These are phyloP conservation scores for Haliclystus octoradiatus DNA, from an alignment of 30 jellyfish, hydroid and myxozoan genomes.

Conservation along the genomic window DNA sequence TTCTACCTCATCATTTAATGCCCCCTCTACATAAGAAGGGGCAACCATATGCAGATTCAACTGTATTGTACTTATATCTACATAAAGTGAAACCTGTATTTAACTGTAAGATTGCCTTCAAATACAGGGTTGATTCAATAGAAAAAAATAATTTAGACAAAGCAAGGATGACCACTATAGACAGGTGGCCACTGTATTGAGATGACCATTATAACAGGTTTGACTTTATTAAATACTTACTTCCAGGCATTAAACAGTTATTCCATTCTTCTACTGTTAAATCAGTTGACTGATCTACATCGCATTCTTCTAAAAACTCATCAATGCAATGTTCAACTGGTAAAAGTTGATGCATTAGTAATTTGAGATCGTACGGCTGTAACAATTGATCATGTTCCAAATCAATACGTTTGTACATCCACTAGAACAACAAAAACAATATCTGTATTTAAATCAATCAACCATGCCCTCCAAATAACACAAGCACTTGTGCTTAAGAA, in stretches of 20 bases:
- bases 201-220: too few relatives aligned
- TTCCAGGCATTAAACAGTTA: constrained; percentile 14
- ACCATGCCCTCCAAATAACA: background rate
- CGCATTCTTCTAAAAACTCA: constrained; percentile 6
- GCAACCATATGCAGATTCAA: too few relatives aligned
- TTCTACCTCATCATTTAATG: too few relatives aligned
- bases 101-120: too few relatives aligned
- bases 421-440: constrained; percentile 4
- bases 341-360: background rate
- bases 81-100: too few relatives aligned
- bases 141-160: too few relatives aligned
- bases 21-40: too few relatives aligned
- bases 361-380: constrained; percentile 2
- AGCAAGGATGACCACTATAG: too few relatives aligned
- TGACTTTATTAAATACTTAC: too few relatives aligned
- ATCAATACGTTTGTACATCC: constrained; percentile 9
- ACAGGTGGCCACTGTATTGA: too few relatives aligned
- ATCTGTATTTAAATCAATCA: background rate
- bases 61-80: too few relatives aligned
- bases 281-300: background rate
- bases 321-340: constrained; percentile 24
- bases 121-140: too few relatives aligned
- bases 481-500: background rate
- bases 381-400: background rate
- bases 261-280: constrained; percentile 8